Conservation (phyloP, 2,888 invertebrate species). For the Poecilobothrus nobilitatus region DNA sequence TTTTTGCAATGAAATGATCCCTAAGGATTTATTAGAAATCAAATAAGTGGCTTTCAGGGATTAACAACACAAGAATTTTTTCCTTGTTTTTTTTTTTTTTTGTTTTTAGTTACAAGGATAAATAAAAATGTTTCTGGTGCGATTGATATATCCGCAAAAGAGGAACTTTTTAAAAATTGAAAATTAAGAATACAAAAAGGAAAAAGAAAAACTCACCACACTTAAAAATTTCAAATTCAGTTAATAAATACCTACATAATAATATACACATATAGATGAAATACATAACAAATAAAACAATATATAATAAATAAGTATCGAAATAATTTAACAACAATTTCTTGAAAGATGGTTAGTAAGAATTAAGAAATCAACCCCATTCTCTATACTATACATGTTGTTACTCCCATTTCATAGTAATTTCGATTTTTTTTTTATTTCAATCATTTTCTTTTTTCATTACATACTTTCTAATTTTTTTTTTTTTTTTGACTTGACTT, state of each 20-base stretch:
- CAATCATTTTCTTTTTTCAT: no score
- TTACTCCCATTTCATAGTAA: no score
- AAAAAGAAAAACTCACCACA: not conserved
- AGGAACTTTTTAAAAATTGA: not conserved
- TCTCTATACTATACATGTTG: no score
- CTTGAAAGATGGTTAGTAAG: no score
- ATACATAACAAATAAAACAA: no score
- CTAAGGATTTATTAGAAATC: not conserved
- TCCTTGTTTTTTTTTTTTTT: no score
- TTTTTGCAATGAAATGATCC: not conserved
- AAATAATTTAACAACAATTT: no score
- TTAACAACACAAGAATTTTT: not conserved
- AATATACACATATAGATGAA: not conserved
- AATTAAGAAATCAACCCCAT: no score
- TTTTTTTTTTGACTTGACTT: not conserved
- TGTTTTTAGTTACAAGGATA: not conserved
- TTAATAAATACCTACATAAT: not conserved
- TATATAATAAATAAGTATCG: no score
- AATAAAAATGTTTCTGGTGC: not conserved
- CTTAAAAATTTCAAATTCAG: not conserved
- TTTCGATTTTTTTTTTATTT: no score
- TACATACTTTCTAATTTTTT: no score
- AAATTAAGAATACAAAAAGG: not conserved
- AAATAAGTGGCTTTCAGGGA: not conserved
- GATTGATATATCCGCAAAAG: conserved; percentile 2